Percentiles rank a stretch among this genome's conserved stretches.
phyloP scores from a whole-genome alignment of 2,797 vertebrate genomes.

The Podarcis lilfordi region DNA sequence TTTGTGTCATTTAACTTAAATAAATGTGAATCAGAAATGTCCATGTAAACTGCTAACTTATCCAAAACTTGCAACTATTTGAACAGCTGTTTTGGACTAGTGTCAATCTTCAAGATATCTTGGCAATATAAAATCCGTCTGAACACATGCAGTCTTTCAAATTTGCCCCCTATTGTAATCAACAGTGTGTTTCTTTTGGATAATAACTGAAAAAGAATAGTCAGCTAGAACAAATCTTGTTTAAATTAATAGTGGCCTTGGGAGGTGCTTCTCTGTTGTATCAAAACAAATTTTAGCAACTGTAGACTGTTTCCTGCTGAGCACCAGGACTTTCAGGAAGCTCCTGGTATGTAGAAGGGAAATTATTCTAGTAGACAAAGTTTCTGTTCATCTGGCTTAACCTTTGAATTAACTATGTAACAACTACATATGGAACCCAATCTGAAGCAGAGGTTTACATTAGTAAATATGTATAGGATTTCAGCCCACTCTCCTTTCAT shows the following conservation, averaged over 20 bases:
- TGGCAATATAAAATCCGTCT: background rate
- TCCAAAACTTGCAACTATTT: background rate
- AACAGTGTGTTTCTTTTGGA: conserved; percentile 2
- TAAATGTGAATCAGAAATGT: background rate
- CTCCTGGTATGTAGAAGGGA: background rate
- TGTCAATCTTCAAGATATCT: background rate
- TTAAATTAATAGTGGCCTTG: conserved; percentile 8
- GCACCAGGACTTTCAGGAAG: background rate
- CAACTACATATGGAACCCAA: background rate
- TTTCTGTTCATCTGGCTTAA: background rate
- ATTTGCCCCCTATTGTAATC: background rate
- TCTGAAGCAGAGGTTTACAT: background rate
- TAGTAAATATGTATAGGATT: background rate
- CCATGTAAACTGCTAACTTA: background rate
- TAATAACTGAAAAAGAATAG: background rate
- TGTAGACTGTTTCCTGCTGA: background rate
- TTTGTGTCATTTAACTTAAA: background rate
- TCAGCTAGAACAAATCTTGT: background rate
- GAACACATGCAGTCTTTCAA: background rate
- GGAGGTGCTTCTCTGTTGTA: background rate
- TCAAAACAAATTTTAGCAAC: background rate
- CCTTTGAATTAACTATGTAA: background rate
- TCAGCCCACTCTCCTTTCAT: background rate
- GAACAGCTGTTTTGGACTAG: background rate
- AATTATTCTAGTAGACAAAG: background rate